phyloP scores from a whole-genome alignment of 2,797 vertebrate genomes.

The Rhynchonycteris naso region DNA sequence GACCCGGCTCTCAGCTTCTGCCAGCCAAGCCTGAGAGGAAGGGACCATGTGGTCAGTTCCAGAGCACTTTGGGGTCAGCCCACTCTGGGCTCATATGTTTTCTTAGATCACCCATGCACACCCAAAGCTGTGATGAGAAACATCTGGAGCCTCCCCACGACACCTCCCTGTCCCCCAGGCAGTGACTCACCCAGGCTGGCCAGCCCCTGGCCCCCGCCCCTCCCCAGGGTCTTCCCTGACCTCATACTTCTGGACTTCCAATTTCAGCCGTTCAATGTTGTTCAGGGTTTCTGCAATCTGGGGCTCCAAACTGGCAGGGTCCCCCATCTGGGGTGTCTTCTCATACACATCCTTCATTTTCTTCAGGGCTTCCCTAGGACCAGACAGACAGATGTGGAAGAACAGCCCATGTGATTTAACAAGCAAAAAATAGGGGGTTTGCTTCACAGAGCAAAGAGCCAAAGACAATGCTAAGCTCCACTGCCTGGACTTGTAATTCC shows the following conservation, averaged over 20 bases:
- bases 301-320: conserved; percentile 91
- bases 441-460: background rate
- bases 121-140: conserved; percentile 66
- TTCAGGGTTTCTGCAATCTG: conserved; percentile 92
- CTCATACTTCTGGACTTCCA: conserved; percentile 93
- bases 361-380: conserved; percentile 91
- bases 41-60: background rate
- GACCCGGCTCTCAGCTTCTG: conserved; percentile 89
- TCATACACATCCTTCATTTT: conserved; percentile 97
- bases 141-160: conserved; percentile 52
- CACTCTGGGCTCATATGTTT: background rate
- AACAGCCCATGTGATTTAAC: background rate
- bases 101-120: conserved; percentile 62
- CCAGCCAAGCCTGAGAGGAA: conserved; percentile 88
- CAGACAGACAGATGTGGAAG: background rate
- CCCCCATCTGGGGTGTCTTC: conserved; percentile 96
- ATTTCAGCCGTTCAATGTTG: conserved; percentile 91
- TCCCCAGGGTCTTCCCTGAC: conserved; percentile 81
- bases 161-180: background rate
- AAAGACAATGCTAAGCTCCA: background rate
- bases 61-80: background rate
- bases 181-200: conserved; percentile 63
- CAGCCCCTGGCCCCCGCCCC: background rate
- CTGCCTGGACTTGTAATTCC: background rate
- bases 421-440: background rate